These are phyloP conservation scores for Orchestes rusci DNA, from an alignment of 2,888 invertebrate genomes.

Conservation along the genomic window DNA sequence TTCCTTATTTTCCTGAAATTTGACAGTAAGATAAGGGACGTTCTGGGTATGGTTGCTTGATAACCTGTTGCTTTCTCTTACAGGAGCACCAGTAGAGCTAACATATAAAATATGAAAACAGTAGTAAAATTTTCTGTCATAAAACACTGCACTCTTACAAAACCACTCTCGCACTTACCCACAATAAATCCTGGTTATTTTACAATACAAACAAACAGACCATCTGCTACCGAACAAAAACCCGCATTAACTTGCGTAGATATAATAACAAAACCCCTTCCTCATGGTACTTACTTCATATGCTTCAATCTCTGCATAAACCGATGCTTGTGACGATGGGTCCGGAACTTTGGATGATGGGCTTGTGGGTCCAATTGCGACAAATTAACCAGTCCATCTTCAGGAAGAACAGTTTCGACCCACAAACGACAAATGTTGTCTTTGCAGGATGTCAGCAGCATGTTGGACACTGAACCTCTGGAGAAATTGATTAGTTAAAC, in stretches of 20 bases:
- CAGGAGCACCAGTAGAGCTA: no score
- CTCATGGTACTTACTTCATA: conserved; percentile 68
- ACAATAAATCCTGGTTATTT: conserved; percentile 29
- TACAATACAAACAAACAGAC: conserved; percentile 44
- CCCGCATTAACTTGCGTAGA: conserved; percentile 54
- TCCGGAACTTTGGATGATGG: conserved; percentile 68
- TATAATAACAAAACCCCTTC: neutral
- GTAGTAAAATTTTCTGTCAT: no score
- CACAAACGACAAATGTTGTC: conserved; percentile 99
- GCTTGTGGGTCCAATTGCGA: conserved; percentile 60
- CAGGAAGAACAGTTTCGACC: conserved; percentile 95
- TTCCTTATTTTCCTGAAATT: no score
- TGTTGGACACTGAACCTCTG: conserved; percentile 94
- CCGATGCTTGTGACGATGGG: conserved; percentile 90
- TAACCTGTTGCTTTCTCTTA: no score
- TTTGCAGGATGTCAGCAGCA: conserved; percentile 94
- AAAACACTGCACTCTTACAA: neutral
- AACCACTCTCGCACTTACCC: conserved; percentile 29
- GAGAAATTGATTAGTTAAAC: no score
- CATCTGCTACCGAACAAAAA: conserved; percentile 49
- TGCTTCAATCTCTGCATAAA: conserved; percentile 95
- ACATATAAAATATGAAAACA: no score
- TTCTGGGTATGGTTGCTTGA: no score
- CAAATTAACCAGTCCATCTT: conserved; percentile 79
- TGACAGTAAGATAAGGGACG: no score